Base-by-base conservation (phyloP, 2,888 invertebrate species). In the Theretra japonica region DNA sequence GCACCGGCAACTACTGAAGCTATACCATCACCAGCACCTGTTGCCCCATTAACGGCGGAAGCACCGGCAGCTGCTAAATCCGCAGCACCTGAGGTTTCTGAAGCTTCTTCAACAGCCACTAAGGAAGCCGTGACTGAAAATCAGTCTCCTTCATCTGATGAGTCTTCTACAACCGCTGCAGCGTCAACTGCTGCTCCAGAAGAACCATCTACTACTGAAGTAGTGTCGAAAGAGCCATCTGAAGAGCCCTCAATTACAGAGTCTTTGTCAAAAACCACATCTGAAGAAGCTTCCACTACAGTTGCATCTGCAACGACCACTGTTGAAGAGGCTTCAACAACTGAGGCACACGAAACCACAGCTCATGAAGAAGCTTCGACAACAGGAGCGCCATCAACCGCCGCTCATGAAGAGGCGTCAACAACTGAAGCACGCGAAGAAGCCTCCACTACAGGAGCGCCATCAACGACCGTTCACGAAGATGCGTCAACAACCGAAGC, bases 391-490 rank as follows among this genome's bases (percentile, higher is more conserved):
- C 68, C 65, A 48, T 28, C 70, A 19, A 65, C 57, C 5, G 50
- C 75, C 0, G 2, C 68, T 50, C 6, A 65, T 2, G 73, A 70
- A 2, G 70, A 73, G 30, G 59, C 50, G 0, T 72, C 74, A 15
- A 73, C 70, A 0, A 6, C 68, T 23, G 3, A 30, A 48, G 70
- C 70, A 7, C 62, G 74, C 30, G 50, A 19, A 0, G 21, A 0
- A 0, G 59, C 19, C 21, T 73, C 75, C 8, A 76, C 75, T 7
- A 73, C 77, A 59, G 28, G 75, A 3, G 69, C 73, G 28, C 68
- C 65, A 33, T 28, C 68, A n/a, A 65, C 57, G 11, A 58, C 75
- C 0, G 2, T 62, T 48, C 6, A 60, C 1, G 73, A 70, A 4
- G 70, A 73, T 25, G 59, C 50, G 0, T 72, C 74, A 17, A 73